Conservation (phyloP, 1,140 invertebrate species). For the Hypsibius dujardini region DNA sequence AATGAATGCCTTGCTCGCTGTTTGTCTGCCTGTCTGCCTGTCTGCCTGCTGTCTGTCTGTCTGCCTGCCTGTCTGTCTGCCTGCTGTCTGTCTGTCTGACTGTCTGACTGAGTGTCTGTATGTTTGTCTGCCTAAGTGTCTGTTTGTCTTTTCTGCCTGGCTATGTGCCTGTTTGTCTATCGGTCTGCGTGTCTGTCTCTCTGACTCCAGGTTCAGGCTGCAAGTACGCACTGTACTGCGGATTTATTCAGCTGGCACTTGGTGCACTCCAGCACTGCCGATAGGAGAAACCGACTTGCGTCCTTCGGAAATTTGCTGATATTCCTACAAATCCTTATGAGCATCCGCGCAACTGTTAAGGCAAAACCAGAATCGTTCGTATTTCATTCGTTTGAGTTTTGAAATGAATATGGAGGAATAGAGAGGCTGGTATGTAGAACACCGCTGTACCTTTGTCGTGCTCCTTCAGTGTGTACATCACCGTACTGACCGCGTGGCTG, state of each 20-base stretch:
- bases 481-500: conserved; percentile 7
- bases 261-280: neutral
- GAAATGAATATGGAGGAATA: conserved; percentile 31
- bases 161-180: no score
- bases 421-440: conserved; percentile 4
- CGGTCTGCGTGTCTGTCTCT: no score
- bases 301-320: conserved; percentile 73
- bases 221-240: neutral
- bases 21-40: neutral
- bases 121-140: no score
- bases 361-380: neutral
- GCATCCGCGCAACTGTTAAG: conserved; percentile 54
- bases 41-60: no score
- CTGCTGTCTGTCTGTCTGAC: no score
- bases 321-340: conserved; percentile 76
- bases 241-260: conserved; percentile 19
- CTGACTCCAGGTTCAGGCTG: no score
- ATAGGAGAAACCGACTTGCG: conserved; percentile 14
- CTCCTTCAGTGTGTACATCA: conserved; percentile 10
- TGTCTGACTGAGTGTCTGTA: no score
- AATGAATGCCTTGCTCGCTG: neutral
- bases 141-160: no score
- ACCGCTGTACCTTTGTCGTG: conserved; percentile 8
- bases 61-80: no score
- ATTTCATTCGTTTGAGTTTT: no score